Evolutionary conservation across 37 sponge, comb jelly and placozoan genomes (phyloP), one percentile per base, ranked within the genome.

Genomic region (Cliona cf. orientalis): DNA sequence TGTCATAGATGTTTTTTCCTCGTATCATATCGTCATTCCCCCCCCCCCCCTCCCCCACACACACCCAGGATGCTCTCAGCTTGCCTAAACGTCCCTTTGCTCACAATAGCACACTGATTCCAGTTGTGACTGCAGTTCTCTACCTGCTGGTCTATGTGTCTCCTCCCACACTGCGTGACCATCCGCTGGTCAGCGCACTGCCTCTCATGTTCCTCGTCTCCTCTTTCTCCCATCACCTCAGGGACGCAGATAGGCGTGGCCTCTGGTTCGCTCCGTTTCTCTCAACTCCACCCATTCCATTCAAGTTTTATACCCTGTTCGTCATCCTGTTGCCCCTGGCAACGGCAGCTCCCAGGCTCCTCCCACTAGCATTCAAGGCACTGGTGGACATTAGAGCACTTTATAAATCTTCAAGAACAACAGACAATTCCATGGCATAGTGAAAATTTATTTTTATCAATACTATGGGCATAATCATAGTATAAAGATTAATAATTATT

Each of bases 181-280:
- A 64, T 34, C 42, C 29, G 11, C 1, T 72, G 17, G 14, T 9
- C 1, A 43, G 28, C 25, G 32, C 31, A 14, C 66, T 88, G 21
- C 77, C 82, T 25, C 21, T 45, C 56, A 49, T 88, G 60, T 76
- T 88, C 41, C 12, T 79, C 46, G 42, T 76, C 29, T 76, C 83
- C 4, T 66, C 58, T 12, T n/a, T 88, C 40, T 75, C 83, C 19
- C 89, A 88, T 58, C 89, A 88, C 31, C 34, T 88, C 14, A 63
- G 89, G 23, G 89, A 88, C 55, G 83, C 83, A 23, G 49, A 67
- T 56, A 58, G 89, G n/a, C 23, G 89, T 55, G 89, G 89, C 31
- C 21, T 88, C 19, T 88, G 89, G 89, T 28, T 88, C 11, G 62
- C 56, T 17, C 89, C 89, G 0, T 82, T 81, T 11, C 44, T 62